phyloP scores from a whole-genome alignment of 2,113 vertebrate genomes.

The Lepus americanus region DNA sequence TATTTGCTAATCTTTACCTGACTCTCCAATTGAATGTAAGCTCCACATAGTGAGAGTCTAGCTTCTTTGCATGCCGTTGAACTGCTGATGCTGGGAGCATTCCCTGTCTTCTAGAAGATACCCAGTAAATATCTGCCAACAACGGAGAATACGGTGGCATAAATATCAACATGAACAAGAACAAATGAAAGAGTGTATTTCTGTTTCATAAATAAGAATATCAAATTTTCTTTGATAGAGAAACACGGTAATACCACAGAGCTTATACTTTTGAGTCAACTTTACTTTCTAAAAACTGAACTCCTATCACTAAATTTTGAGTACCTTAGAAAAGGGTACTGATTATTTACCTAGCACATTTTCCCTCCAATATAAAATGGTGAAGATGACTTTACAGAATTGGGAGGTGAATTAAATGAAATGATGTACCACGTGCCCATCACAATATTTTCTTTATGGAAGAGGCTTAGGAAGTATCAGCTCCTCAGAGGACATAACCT shows the following conservation, averaged over 20 bases:
- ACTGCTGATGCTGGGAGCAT: too few relatives aligned
- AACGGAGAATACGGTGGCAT: neutral
- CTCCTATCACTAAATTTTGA: neutral
- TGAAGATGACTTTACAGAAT: neutral
- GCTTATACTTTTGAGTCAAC: neutral
- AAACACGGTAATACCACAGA: neutral
- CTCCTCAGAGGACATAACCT: neutral
- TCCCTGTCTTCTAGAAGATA: neutral
- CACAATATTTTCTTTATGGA: neutral
- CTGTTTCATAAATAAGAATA: neutral
- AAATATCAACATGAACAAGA: neutral
- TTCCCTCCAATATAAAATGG: neutral
- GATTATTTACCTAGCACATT: neutral
- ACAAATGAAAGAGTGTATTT: neutral
- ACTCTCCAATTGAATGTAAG: neutral
- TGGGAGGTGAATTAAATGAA: neutral
- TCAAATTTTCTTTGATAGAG: neutral
- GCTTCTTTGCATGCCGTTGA: too few relatives aligned
- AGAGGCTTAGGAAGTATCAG: neutral
- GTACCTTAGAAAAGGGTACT: neutral
- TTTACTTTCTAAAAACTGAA: neutral
- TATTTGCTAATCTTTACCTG: neutral
- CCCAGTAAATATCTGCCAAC: neutral
- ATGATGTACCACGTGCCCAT: neutral
- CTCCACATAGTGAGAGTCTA: rapidly evolving